Base-by-base conservation (phyloP, 2,888 invertebrate species). In the Colostygia pectinataria region DNA sequence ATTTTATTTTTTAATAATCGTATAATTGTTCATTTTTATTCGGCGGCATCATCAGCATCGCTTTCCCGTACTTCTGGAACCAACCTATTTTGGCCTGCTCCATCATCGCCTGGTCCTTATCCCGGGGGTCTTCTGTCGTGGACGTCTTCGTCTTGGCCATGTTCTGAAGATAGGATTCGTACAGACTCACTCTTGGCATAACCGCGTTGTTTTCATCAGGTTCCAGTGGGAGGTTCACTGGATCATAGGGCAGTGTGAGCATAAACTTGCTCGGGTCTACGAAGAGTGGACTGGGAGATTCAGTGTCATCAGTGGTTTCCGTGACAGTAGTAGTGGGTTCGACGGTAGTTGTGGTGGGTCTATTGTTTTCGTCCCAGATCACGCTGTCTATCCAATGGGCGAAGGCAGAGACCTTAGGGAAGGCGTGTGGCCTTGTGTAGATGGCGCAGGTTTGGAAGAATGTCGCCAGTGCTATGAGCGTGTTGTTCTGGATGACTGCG, bases 401-500 rank as follows among this genome's bases (percentile, higher is more conserved):
- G 63, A 89, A 82, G 50, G 74, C 75, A 28, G 86, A 55, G 0
- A 77, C 73, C 55, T 80, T 86, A 0, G 89, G 89, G 61, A 86
- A 89, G 10, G 88, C 84, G 62, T 89, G 89, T 0, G 80, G 75
- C 46, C 81, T 77, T 2, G 80, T 76, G 66, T 88, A 90, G 1
- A 81, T 60, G 0, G 87, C 89, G 54, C 89, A 90, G 1, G 77
- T 63, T 66, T 86, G 83, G 29, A 79, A 60, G 65, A 83, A 89
- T 0, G 77, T 68, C 0, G 88, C 66, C 10, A 90, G 57, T 0
- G 71, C 89, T 7, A 90, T 61, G 0, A 90, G 65, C 0, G 83
- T 87, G 61, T 82, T 77, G 73, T 89, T 88, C 34, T 90, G 89
- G 23, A 89, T 71, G 0, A 89, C 80, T 1, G 89, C 84, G 0